These are phyloP conservation scores for Pterocles gutturalis DNA, from an alignment of 2,113 vertebrate genomes.

Conservation along the genomic window DNA sequence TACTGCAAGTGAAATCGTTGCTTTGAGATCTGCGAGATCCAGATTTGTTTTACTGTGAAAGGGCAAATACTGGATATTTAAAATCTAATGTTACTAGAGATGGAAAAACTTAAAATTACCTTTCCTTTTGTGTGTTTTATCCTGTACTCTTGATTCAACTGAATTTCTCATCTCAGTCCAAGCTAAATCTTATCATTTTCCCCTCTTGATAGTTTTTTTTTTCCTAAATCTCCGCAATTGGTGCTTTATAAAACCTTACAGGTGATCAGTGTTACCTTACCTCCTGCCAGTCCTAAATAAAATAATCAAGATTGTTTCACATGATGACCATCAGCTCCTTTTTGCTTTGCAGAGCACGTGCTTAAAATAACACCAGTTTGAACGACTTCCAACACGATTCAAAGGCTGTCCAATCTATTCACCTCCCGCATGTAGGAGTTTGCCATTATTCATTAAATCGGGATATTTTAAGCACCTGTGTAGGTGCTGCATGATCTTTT, in stretches of 20 bases:
- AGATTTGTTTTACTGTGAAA: fast-evolving
- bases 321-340: not conserved
- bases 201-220: not conserved
- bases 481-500: not conserved
- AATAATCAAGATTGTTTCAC: not conserved
- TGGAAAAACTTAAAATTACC: not conserved
- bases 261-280: not conserved
- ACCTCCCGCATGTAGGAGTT: not conserved
- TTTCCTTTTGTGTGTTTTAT: not conserved
- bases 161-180: not conserved
- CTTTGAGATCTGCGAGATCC: not conserved
- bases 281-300: not conserved
- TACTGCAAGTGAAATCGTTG: not conserved
- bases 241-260: not conserved
- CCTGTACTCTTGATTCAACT: not conserved
- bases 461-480: not conserved
- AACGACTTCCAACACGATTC: not conserved
- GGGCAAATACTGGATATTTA: not conserved
- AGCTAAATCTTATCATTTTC: not conserved
- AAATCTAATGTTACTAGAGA: not conserved
- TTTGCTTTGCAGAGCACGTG: not conserved
- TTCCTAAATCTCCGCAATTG: not conserved
- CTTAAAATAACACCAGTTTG: not conserved
- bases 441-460: not conserved
- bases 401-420: not conserved